Conservation (phyloP, 2,888 invertebrate genomes). For the Tenthredo distinguenda region DNA sequence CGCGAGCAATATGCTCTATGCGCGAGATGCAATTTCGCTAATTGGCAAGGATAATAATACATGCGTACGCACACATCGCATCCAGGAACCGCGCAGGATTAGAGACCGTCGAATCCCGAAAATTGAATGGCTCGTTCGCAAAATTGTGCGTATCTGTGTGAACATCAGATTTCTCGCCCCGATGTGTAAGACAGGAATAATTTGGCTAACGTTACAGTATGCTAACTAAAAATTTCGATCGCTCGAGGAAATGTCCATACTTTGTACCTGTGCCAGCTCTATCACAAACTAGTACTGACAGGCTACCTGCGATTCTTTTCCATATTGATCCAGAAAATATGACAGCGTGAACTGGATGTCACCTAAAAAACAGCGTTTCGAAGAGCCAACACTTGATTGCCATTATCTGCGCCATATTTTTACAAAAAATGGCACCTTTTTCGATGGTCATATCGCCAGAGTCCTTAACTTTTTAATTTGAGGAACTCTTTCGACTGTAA, state of each 20-base stretch:
- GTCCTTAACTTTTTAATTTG: too few species aligned
- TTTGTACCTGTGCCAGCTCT: not conserved
- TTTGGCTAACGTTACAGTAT: not conserved
- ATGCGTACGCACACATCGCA: not conserved
- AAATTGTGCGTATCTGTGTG: not conserved
- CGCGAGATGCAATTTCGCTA: slow-evolving; percentile 66
- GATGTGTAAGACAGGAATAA: not conserved
- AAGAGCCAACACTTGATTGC: too few species aligned
- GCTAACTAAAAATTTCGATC: not conserved
- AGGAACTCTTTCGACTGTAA: not conserved
- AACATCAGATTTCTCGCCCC: not conserved
- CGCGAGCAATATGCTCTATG: slow-evolving; percentile 53
- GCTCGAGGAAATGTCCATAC: not conserved
- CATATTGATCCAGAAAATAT: not conserved
- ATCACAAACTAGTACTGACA: not conserved
- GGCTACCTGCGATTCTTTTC: not conserved
- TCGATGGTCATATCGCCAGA: too few species aligned
- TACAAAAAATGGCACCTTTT: not conserved
- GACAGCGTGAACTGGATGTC: not conserved
- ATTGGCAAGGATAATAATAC: slow-evolving; percentile 66
- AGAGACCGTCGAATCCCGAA: not conserved
- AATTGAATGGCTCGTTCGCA: slow-evolving; percentile 6
- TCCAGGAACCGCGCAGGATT: not conserved
- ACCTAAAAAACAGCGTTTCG: not conserved
- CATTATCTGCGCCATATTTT: not conserved